Base-by-base conservation (phyloP, 2,888 invertebrate species). In the Zootermopsis nevadensis region DNA sequence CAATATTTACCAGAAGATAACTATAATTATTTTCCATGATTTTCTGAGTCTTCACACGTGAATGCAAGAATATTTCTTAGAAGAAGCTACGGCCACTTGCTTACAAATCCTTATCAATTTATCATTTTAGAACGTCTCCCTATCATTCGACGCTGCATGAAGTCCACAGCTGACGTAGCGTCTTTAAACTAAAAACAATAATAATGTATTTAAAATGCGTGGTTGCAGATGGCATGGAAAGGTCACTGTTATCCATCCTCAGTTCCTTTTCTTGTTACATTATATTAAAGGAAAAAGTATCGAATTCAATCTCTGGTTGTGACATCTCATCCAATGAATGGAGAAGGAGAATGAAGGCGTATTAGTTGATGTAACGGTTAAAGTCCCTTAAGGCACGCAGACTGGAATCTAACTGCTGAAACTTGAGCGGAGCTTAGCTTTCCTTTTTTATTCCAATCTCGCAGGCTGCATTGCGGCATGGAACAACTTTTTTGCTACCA, bases 231-330 rank as follows among this genome's bases (percentile, higher is more conserved):
- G 15, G 19, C 48, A 7, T 33, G 30, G 33, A 1, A 12, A 69
- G 69, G 69, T 69, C 55, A 77, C 77, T 55, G 31, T 33, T 35
- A 60, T 66, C 60, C 79, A 79, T n/a, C 60, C 79, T 79, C 53
- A 79, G 24, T 66, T 66, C 79, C 60, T 66, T 60, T 66, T 66
- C 79, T 79, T 79, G 66, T 60, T 35, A 35, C 60, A 55, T 79
- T 31, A 22, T n/a, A 31, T 60, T 4, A 33, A 33, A 79, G 60
- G 27, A 35, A 66, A 66, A 66, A 79, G 67, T 83, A 83, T 83
- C 83, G 83, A 80, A 83, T 83, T 69, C 83, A 83, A 83, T 83
- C 83, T 83, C 83, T 83, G 83, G 55, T 80, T 24, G 53, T 83
- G 83, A 83, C 83, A 69, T 77, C 67, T 66, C 83, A 74, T 82